Conservation (phyloP, 2,888 invertebrate species). For the Ophioninae sp. region DNA sequence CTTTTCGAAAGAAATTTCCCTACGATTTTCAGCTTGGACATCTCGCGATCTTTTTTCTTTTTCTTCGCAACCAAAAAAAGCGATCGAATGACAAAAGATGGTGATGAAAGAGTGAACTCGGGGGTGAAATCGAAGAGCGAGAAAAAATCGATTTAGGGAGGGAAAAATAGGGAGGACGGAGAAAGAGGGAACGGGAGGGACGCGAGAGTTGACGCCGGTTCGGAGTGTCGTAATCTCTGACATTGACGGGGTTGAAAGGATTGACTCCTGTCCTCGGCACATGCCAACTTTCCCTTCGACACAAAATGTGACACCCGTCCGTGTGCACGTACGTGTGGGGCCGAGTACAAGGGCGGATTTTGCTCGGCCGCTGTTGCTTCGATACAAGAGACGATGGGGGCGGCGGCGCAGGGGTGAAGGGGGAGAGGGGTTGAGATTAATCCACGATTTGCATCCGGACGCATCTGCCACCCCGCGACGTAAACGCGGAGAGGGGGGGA, state of each 20-base stretch:
- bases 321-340: background rate
- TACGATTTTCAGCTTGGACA: background rate
- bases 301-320: conserved; percentile 29
- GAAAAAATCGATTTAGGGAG: background rate
- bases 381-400: conserved; percentile 70
- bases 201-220: conserved; percentile 27
- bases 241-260: conserved; percentile 72
- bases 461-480: conserved; percentile 78
- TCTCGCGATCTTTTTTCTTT: background rate
- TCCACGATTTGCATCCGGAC: conserved; percentile 80
- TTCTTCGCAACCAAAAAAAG: background rate
- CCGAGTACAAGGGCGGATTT: conserved; percentile 57
- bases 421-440: conserved; percentile 74
- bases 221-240: conserved; percentile 72
- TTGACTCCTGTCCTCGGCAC: conserved; percentile 77
- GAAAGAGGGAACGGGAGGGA: conserved; percentile 30
- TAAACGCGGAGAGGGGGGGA: conserved; percentile 49
- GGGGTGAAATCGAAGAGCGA: conserved; percentile 11
- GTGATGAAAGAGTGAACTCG: background rate
- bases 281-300: conserved; percentile 75
- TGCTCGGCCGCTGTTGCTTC: conserved; percentile 68
- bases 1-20: background rate
- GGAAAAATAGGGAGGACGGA: conserved; percentile 5
- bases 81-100: background rate
- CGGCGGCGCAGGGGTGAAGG: background rate